Evolutionary conservation across 2,888 invertebrate genomes (phyloP), one percentile per base, ranked within the genome.

Genomic region (Matsumyia berberina): DNA sequence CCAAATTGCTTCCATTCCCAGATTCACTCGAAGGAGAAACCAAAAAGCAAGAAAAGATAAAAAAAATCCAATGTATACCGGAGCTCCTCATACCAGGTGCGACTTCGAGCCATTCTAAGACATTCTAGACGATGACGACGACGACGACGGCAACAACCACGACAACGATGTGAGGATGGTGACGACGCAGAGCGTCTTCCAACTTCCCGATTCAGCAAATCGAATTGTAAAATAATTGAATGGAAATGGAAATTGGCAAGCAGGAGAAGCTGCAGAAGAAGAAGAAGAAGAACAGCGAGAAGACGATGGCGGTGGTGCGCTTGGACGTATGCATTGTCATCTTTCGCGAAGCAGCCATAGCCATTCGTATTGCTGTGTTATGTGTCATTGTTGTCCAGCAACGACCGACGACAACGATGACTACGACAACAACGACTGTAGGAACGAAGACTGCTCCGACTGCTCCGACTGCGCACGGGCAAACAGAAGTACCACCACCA

Each of bases 151-250:
- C 51, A 19, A 49, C 46, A n/a, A 46, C 49, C 46, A 58, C 46
- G 53, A 58, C 53, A 33, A 33, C 33, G 44, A 3, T 1, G 4
- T 1, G 24, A 49, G 37, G 12, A 39, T 39, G 55, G 51, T 39
- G 53, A 58, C 53, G 39, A 33, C 39, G 51, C 15, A 39, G 64
- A 83, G 33, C 73, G 55, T 76, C 80, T 83, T 64, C 66, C 53
- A 60, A 57, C 72, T 86, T 77, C 86, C 85, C 77, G 86, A 86
- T 87, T 82, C 80, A 86, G 87, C 79, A 85, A 87, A 88, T 86
- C 86, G 87, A 87, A 88, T 88, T 87, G 86, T 81, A 87, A 87
- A 86, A 88, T 87, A 88, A 88, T 86, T 86, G 86, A 86, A 87
- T 86, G 81, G 87, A 87, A 87, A 87, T 86, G 86, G 85, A 87